A percentile compares a stretch with the other conserved stretches of the same genome.
These are phyloP conservation scores for Cephus pygmeus DNA, from an alignment of 2,888 invertebrate genomes.

Conservation along the genomic window DNA sequence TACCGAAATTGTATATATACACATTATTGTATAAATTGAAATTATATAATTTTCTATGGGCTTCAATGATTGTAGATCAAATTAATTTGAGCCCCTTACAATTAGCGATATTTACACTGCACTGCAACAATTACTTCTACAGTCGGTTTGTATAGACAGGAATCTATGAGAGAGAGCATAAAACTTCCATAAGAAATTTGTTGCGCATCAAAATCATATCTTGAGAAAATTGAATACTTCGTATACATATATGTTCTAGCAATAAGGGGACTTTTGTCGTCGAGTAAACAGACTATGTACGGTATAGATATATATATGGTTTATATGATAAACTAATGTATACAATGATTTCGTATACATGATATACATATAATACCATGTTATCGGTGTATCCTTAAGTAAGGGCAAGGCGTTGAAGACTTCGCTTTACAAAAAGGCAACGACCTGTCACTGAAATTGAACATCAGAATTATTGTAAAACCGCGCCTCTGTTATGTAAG, in stretches of 20 bases:
- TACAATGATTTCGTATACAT: background rate
- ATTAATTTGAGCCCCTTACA: background rate
- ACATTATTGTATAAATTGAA: background rate
- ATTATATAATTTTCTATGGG: background rate
- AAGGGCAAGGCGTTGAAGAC: background rate
- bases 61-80: background rate
- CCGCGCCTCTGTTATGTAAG: background rate
- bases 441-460: constrained; percentile 3
- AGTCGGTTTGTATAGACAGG: background rate
- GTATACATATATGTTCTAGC: background rate
- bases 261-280: background rate
- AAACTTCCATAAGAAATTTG: background rate
- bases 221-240: background rate
- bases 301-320: background rate
- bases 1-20: background rate
- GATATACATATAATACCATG: background rate
- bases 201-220: background rate
- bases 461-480: background rate
- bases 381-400: background rate
- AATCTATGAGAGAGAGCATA: background rate
- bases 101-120: background rate
- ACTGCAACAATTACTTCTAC: background rate
- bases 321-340: background rate
- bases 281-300: background rate
- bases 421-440: constrained; percentile 2